Evolutionary conservation across 2,888 invertebrate genomes (phyloP).

Genomic region (Drosophila meridiana): DNA sequence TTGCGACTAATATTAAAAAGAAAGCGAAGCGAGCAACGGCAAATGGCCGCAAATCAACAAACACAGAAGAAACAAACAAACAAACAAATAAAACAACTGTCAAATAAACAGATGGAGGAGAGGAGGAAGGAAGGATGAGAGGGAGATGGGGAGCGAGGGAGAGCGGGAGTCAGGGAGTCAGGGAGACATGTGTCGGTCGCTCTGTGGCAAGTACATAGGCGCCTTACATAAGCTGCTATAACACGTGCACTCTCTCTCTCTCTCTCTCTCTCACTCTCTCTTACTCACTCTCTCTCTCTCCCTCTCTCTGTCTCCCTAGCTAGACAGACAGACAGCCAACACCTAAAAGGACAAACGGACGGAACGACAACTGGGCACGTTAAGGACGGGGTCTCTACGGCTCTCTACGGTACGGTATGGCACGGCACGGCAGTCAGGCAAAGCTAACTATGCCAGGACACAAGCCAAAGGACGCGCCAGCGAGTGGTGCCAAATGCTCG

Average conservation of each 20-base stretch:
- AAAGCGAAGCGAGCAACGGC: constrained; percentile 37
- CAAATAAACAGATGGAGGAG: constrained; percentile 39
- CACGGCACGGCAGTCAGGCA: constrained; percentile 5
- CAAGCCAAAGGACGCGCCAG: constrained; percentile 56
- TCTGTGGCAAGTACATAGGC: constrained; percentile 25
- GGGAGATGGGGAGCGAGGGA: not conserved
- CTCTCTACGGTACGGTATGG: not conserved
- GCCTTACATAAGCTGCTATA: constrained; percentile 33
- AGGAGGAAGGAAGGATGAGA: not conserved
- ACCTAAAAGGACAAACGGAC: constrained; percentile 28
- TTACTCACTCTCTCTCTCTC: not conserved
- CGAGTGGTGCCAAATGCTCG: constrained; percentile 66
- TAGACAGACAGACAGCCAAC: constrained; percentile 50
- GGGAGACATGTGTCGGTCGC: constrained; percentile 44
- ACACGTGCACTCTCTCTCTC: not conserved
- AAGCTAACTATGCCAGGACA: constrained; percentile 43
- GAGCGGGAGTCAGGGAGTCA: not conserved
- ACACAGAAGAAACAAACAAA: constrained; percentile 28
- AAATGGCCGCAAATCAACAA: constrained; percentile 58
- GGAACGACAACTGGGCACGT: not conserved
- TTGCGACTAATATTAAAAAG: constrained; percentile 21
- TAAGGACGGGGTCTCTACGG: no score
- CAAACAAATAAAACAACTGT: constrained; percentile 17
- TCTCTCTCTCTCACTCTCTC: not conserved
- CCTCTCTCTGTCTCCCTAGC: not conserved